Evolutionary conservation across 2,888 invertebrate genomes (phyloP), one percentile per base, ranked within the genome.

Genomic region (Drosophila villosipedis): DNA sequence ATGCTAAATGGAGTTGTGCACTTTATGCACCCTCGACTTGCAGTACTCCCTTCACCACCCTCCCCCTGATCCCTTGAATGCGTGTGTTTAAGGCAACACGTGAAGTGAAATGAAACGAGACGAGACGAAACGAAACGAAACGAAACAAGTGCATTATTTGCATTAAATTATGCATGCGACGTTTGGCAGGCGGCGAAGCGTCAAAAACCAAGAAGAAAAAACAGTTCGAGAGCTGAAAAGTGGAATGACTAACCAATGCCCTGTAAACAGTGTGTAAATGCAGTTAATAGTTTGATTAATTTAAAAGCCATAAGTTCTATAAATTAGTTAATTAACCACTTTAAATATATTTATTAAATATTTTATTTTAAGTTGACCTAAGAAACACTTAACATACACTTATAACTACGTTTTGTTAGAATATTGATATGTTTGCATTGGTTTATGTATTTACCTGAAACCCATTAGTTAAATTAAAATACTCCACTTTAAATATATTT

Each of bases 131-230:
- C 83, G 88, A 86, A 68, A 87, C 77, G 84, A 89, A 78, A 90
- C 80, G 91, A 87, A 90, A 90, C 89, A 87, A 88, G 87, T 88
- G 87, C 87, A 88, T 89, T 88, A 90, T 89, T 88, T 88, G 90
- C 88, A 91, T 88, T 88, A 88, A 90, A 88, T 88, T 88, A 88
- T 88, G 88, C 88, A 90, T 87, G 80, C 77, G 78, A 67, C 76
- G 83, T 77, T 82, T 79, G 81, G 62, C 57, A 58, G 73, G 76
- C 75, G 83, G 78, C 76, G 75, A 80, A 71, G 71, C 67, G 68
- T 70, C 83, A 82, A 80, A 79, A 70, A 73, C 60, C 43, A 66
- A 75, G 57, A 65, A 80, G 67, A 82, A 70, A 68, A 16, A 62
- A 31, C 12, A 25, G 10, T 33, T 35, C 14, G 31, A 49, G 16